phyloP scores from a whole-genome alignment of 2,888 invertebrate genomes.

The Anthophora plumipes region DNA sequence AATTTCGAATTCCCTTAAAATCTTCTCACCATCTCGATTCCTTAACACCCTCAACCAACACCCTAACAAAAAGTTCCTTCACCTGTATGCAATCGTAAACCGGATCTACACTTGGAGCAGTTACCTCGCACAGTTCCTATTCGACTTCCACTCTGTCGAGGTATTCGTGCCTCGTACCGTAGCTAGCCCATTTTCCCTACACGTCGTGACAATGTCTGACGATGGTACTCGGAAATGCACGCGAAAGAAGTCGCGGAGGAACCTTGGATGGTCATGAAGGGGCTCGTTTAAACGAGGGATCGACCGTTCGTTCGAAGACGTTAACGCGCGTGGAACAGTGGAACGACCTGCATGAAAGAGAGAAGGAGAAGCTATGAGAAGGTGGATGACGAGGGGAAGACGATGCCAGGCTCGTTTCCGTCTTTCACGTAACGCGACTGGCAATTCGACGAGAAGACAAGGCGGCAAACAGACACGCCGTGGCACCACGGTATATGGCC shows the following conservation, averaged over 20 bases:
- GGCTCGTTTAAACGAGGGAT: conserved; percentile 20
- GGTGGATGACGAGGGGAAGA: neutral
- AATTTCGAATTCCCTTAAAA: neutral
- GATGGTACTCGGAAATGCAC: conserved; percentile 11
- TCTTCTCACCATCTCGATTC: neutral
- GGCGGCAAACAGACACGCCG: conserved; percentile 67
- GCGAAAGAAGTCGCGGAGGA: conserved; percentile 3
- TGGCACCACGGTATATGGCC: conserved; percentile 63
- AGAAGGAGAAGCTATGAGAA: neutral
- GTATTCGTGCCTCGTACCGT: neutral
- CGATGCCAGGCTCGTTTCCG: conserved; percentile 36
- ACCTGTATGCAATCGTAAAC: neutral
- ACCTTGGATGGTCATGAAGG: neutral
- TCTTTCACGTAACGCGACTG: conserved; percentile 32
- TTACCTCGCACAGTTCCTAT: neutral
- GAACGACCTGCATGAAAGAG: conserved; percentile 11
- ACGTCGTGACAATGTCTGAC: neutral
- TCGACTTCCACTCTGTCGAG: neutral
- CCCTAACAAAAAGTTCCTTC: too few species aligned
- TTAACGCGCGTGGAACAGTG: conserved; percentile 52
- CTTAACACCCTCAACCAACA: neutral
- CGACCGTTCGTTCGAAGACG: conserved; percentile 38
- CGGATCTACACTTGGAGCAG: neutral
- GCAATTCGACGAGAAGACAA: conserved; percentile 55
- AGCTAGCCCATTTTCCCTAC: neutral